Base-by-base conservation (phyloP, 2,113 vertebrate species). In the Gila orcuttii region DNA sequence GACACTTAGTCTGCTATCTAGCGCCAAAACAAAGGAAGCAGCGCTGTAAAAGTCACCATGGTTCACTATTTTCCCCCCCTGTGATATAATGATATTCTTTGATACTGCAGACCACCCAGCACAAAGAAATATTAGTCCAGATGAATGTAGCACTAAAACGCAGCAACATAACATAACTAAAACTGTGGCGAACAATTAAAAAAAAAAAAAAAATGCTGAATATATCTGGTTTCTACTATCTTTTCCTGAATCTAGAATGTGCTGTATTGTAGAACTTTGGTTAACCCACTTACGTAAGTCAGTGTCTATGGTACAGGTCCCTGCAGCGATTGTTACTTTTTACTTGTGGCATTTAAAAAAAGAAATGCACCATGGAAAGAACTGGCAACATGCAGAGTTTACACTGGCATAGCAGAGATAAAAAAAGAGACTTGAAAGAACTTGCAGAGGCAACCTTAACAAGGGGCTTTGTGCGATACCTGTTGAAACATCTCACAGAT, bases 401-500 rank as follows among this genome's bases (percentile, higher is more conserved):
- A 92, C 71, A 90, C 82, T 90, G 88, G 79, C 88, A 92, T 87
- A 90, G 88, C 85, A 86, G 85, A 92, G 87, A 86, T 68, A 86
- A 88, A 90, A 89, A 88, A 47, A 73, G 55, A 88, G 87, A 88
- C 88, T 11, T 90, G 92, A 92, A 90, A 47, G 82, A 90, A 90
- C 91, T 88, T 93, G 92, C 74, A 84, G 76, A 19, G 31, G 73
- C 79, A 39, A 79, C 59, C 64, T 11, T 60, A 79, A 82, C 83
- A 68, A 28, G 7, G 73, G 62, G 60, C 73, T 86, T 87, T 36
- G n/a, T 81, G 83, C 59, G 77, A 79, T 39, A 90, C 87, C 83
- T 85, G 90, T 83, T 90, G 87, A 88, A 89, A 91, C 87, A 90
- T 89, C 85, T 89, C 52, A 42, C 87, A 79, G 90, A 91, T 92